phyloP scores from a whole-genome alignment of 2,888 invertebrate species.

The Cloeon dipterum region DNA sequence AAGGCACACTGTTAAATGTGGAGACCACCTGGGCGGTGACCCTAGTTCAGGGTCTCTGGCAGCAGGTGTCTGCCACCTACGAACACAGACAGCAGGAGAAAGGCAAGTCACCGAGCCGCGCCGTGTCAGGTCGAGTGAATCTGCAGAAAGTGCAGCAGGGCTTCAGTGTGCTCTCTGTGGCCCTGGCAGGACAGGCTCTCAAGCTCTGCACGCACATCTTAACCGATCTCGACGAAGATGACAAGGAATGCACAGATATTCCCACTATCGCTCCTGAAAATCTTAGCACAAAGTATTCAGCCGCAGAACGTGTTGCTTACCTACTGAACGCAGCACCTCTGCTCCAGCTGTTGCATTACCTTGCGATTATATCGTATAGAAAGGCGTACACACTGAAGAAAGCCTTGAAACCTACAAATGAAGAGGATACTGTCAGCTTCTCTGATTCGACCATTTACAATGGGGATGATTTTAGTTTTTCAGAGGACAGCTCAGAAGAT shows the following conservation, averaged over 20 bases:
- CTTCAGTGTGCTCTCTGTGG: slow-evolving; percentile 73
- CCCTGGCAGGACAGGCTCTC: slow-evolving; percentile 66
- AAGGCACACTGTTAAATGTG: slow-evolving; percentile 75
- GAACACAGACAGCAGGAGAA: slow-evolving; percentile 25
- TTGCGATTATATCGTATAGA: slow-evolving; percentile 74
- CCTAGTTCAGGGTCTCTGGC: slow-evolving; percentile 64
- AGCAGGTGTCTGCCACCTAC: slow-evolving; percentile 30
- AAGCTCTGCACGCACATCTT: slow-evolving; percentile 47
- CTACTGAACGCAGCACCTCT: slow-evolving; percentile 46
- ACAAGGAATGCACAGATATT: slow-evolving; percentile 13
- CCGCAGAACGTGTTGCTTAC: slow-evolving; percentile 43
- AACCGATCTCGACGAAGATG: slow-evolving; percentile 30
- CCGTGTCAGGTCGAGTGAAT: slow-evolving; percentile 33
- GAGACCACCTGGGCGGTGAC: slow-evolving; percentile 75
- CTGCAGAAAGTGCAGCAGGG: slow-evolving; percentile 63
- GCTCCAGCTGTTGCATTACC: slow-evolving; percentile 62
- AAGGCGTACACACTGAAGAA: slow-evolving; percentile 72
- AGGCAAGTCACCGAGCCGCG: slow-evolving; percentile 30
- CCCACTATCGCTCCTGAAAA: slow-evolving; percentile 34
- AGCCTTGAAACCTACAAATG: slow-evolving; percentile 57
- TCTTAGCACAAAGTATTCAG: slow-evolving; percentile 37
- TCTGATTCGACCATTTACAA: slow-evolving; percentile 93
- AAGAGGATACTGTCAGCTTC: slow-evolving; percentile 58
- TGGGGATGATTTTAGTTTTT: slow-evolving; percentile 76
- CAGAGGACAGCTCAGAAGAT: slow-evolving; percentile 72